These are phyloP conservation scores for Emydocephalus ijimae DNA, from an alignment of 2,113 vertebrate genomes.

Conservation along the genomic window DNA sequence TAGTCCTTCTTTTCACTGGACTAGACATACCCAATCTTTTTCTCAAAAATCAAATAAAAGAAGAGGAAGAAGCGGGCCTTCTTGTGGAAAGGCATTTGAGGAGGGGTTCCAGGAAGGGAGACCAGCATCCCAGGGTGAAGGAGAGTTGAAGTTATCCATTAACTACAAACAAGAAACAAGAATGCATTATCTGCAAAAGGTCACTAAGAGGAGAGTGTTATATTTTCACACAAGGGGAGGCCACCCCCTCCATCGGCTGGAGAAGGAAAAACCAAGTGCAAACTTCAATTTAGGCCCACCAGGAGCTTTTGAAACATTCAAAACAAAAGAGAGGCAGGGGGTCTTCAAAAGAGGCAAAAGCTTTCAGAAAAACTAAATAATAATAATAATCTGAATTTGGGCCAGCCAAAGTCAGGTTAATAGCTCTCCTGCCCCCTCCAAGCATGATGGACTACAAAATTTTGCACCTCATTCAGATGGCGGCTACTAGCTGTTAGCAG, in stretches of 20 bases:
- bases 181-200: not conserved
- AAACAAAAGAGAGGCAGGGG: too few species aligned
- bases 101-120: constrained; percentile 8
- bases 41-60: not conserved
- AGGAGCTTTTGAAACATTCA: not conserved
- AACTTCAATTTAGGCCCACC: not conserved
- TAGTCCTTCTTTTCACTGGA: not conserved
- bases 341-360: not conserved
- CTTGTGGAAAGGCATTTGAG: not conserved
- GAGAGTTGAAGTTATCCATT: constrained; percentile 30
- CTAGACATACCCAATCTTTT: not conserved
- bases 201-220: not conserved
- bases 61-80: not conserved
- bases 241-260: constrained; percentile 19
- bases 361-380: not conserved
- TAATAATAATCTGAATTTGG: not conserved
- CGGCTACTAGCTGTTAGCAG: not conserved
- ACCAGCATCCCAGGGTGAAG: constrained; percentile 34
- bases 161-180: not conserved
- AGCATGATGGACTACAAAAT: not conserved
- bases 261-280: constrained; percentile 1
- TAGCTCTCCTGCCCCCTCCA: not conserved
- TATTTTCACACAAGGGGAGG: not conserved
- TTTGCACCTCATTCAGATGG: not conserved
- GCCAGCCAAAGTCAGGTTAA: not conserved